phyloP scores from a whole-genome alignment of 2,113 vertebrate species.

The Gopherus flavomarginatus region DNA sequence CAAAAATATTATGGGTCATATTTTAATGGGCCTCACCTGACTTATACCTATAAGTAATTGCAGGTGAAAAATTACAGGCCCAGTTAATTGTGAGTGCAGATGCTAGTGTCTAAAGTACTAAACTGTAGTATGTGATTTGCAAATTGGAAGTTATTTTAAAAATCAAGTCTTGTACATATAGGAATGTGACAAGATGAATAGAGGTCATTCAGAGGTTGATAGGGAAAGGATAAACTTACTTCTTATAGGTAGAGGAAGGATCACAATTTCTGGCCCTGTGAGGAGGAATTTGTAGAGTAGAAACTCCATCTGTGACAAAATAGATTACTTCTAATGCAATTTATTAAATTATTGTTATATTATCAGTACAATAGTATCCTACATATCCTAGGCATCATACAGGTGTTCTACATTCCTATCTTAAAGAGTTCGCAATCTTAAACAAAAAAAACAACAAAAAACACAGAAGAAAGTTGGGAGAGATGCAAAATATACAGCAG shows the following conservation, averaged over 20 bases:
- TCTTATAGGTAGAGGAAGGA: background rate
- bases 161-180: background rate
- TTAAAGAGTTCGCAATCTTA: background rate
- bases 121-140: background rate
- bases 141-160: background rate
- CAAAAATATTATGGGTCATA: background rate
- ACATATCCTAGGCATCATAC: fast-evolving
- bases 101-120: background rate
- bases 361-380: background rate
- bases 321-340: background rate
- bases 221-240: background rate
- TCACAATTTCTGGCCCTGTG: background rate
- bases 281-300: background rate
- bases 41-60: background rate
- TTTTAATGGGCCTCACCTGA: background rate
- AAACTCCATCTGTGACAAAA: background rate
- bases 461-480: background rate
- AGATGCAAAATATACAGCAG: background rate
- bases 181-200: background rate
- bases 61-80: background rate
- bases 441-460: background rate
- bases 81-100: background rate
- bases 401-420: fast-evolving
- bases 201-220: background rate
- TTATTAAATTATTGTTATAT: background rate